Evolutionary conservation across 1,140 invertebrate species (phyloP).

Genomic region (Batillaria attramentaria): DNA sequence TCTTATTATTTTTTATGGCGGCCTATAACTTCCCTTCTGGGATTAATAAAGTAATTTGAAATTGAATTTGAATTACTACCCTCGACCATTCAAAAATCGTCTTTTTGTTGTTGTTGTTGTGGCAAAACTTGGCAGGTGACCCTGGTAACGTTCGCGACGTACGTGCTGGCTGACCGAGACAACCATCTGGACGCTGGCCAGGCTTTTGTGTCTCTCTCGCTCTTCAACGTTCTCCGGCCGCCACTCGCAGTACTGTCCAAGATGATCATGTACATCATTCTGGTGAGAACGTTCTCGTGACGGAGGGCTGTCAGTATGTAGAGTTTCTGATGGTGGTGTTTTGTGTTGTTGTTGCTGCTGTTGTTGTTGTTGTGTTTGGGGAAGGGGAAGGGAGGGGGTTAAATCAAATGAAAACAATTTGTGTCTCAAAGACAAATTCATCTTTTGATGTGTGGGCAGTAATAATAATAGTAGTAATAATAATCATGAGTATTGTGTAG

Average conservation of each 20-base stretch:
- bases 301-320: background rate
- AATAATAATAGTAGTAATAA: background rate
- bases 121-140: conserved; percentile 75
- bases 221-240: conserved; percentile 97
- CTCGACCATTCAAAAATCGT: conserved; percentile 26
- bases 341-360: too few species aligned
- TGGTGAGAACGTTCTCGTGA: conserved; percentile 66
- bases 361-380: too few species aligned
- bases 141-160: conserved; percentile 84
- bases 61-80: too few species aligned
- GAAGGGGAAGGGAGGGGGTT: too few species aligned
- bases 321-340: too few species aligned
- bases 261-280: conserved; percentile 72
- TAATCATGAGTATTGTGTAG: too few species aligned
- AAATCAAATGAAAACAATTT: too few species aligned
- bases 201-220: conserved; percentile 93
- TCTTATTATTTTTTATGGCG: too few species aligned
- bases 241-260: conserved; percentile 78
- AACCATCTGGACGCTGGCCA: conserved; percentile 87
- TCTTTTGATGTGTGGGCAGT: too few species aligned
- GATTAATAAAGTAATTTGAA: too few species aligned
- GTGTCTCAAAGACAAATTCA: too few species aligned
- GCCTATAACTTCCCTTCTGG: too few species aligned
- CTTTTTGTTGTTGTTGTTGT: conserved; percentile 41
- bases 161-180: conserved; percentile 53